A percentile compares a stretch with the other conserved stretches of the same genome.
phyloP scores from a whole-genome alignment of 1,140 invertebrate species.

The Trichogramma pretiosum region DNA sequence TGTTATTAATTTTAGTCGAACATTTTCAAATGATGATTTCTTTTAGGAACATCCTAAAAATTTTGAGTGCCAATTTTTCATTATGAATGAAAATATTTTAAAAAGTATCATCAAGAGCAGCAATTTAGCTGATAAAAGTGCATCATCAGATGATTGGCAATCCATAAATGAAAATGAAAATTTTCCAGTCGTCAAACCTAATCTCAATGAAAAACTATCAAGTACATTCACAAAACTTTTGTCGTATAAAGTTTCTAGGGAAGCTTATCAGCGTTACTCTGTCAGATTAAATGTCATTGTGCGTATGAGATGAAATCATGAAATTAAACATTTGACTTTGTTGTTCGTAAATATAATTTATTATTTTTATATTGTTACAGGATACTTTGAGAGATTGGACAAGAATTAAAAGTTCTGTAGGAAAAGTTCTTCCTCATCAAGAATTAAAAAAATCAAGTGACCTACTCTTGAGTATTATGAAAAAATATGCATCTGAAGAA shows the following conservation, averaged over 20 bases:
- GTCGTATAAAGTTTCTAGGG: conserved; percentile 28
- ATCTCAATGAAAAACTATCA: conserved; percentile 22
- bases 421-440: conserved; percentile 16
- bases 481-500: conserved; percentile 28
- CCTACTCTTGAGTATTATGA: conserved; percentile 22
- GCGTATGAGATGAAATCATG: conserved; percentile 16
- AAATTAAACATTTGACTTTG: conserved; percentile 2
- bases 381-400: conserved; percentile 23
- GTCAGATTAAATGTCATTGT: conserved; percentile 30
- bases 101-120: background rate
- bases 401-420: conserved; percentile 5
- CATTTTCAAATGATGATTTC: too few relatives aligned
- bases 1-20: too few relatives aligned
- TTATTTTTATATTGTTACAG: conserved; percentile 11
- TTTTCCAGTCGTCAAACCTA: conserved; percentile 18
- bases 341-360: background rate
- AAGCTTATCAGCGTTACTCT: conserved; percentile 31
- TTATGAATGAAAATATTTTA: conserved; percentile 8
- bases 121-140: background rate
- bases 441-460: conserved; percentile 15
- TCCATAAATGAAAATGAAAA: conserved; percentile 13
- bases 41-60: too few relatives aligned
- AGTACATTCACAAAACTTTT: conserved; percentile 26
- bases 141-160: conserved; percentile 4
- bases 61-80: background rate